These are phyloP conservation scores for Mus minutoides DNA, from an alignment of 2,797 vertebrate species.

Conservation along the genomic window DNA sequence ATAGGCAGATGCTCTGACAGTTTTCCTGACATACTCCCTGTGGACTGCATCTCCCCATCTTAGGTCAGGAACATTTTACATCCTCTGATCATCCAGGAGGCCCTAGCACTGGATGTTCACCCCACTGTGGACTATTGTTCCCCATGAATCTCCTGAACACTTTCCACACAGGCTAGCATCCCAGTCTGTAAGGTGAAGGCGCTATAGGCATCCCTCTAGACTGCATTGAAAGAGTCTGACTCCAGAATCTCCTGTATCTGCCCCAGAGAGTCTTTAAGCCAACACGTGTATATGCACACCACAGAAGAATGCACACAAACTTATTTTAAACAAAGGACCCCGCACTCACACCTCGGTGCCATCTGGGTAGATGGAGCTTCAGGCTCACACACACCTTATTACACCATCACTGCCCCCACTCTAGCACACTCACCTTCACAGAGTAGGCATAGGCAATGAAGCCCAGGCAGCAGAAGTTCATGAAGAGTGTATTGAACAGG, in stretches of 20 bases:
- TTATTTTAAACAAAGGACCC: neutral
- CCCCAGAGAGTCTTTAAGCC: neutral
- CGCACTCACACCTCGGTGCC: neutral
- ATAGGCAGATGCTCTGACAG: neutral
- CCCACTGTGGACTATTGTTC: neutral
- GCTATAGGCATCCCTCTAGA: neutral
- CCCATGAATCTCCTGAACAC: neutral
- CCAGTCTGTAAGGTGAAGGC: neutral
- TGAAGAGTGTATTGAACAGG: constrained; percentile 86
- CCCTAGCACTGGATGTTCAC: neutral
- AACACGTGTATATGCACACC: neutral
- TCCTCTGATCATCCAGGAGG: neutral
- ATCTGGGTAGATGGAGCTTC: neutral
- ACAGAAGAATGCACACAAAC: neutral
- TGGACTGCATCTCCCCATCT: neutral
- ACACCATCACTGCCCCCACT: neutral
- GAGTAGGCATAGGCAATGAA: constrained; percentile 87
- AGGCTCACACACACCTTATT: neutral
- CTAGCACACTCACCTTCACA: constrained; percentile 84
- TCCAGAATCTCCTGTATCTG: neutral
- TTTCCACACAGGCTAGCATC: neutral
- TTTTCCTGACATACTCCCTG: neutral
- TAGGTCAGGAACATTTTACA: neutral
- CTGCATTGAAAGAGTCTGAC: neutral
- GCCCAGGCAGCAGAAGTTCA: constrained; percentile 87